Evolutionary conservation across 2,888 invertebrate species (phyloP).

Genomic region (Rutpela maculata): DNA sequence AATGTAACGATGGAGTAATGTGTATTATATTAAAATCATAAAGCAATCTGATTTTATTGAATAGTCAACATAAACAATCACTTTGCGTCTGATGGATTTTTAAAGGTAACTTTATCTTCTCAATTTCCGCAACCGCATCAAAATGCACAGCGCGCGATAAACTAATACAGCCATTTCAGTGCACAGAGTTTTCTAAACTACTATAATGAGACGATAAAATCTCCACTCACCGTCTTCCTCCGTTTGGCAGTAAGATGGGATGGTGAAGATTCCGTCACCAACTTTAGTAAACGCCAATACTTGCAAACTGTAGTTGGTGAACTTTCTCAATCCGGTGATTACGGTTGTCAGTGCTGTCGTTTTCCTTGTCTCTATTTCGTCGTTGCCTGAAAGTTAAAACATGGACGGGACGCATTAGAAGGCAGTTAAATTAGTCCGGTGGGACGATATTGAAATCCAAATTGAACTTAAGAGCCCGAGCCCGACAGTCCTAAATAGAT

Average conservation of each 20-base stretch:
- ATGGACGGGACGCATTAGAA: slow-evolving; percentile 28
- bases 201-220: slow-evolving; percentile 11
- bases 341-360: slow-evolving; percentile 83
- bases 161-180: slow-evolving; percentile 10
- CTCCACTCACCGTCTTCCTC: slow-evolving; percentile 82
- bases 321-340: slow-evolving; percentile 83
- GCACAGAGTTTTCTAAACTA: background rate
- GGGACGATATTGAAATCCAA: slow-evolving; percentile 15
- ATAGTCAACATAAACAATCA: background rate
- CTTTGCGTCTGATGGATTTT: background rate
- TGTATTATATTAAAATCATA: too few relatives aligned
- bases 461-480: slow-evolving; percentile 16
- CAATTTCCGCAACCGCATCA: slow-evolving; percentile 17
- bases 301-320: slow-evolving; percentile 88
- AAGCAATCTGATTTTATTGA: background rate
- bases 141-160: slow-evolving; percentile 1
- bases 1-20: too few relatives aligned
- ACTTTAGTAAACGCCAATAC: slow-evolving; percentile 86
- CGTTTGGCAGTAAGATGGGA: slow-evolving; percentile 83
- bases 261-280: slow-evolving; percentile 84
- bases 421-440: slow-evolving; percentile 9
- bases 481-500: slow-evolving; percentile 17
- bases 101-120: slow-evolving; percentile 5
- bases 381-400: slow-evolving; percentile 71
- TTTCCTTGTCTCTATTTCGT: slow-evolving; percentile 79